Evolutionary conservation across 2,113 vertebrate species (phyloP), one percentile per base, ranked within the genome.

Genomic region (Pongo pygmaeus): DNA sequence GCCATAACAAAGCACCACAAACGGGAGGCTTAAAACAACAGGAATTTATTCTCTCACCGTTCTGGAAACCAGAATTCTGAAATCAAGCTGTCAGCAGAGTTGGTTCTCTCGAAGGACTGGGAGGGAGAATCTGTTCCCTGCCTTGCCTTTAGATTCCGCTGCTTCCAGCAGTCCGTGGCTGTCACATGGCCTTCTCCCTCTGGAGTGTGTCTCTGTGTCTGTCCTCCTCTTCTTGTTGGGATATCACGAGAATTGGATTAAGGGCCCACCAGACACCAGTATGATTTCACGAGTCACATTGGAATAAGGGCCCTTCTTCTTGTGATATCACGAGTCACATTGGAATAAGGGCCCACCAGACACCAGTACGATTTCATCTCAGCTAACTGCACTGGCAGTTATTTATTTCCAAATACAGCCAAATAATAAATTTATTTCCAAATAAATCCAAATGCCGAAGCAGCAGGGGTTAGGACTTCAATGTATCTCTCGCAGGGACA

Each of bases 401-500:
- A 38, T 50, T 17, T 10, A 4, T 50, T 79, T 85, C 85, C 10
- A 27, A 48, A 50, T 18, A 43, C 40, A 35, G 23, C 32, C 48
- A 3, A 13, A 0, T 27, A 38, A 38, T 38, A 38, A 38, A 38
- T 50, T 17, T 10, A 4, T 50, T 79, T 85, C 85, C 10, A 27
- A 48, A 50, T 18, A 43, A 48, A 35, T 17, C 32, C 48, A 3
- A 13, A 0, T 27, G 23, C 23, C 11, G n/a, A 14, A 32, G 17
- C 30, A 32, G 17, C 72, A 22, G 14, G 14, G n/a, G 2, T 67
- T 16, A 83, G 40, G 81, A 52, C n/a, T 38, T 27, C 3, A 4
- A 7, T 27, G 2, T n/a, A 0, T n/a, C 32, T 35, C 8, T 22
- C 4, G 14, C 1, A 9, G 35, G 22, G 10, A 20, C 52, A 61